phyloP scores from a whole-genome alignment of 2,888 invertebrate species.

The Nasonovia ribisnigri region DNA sequence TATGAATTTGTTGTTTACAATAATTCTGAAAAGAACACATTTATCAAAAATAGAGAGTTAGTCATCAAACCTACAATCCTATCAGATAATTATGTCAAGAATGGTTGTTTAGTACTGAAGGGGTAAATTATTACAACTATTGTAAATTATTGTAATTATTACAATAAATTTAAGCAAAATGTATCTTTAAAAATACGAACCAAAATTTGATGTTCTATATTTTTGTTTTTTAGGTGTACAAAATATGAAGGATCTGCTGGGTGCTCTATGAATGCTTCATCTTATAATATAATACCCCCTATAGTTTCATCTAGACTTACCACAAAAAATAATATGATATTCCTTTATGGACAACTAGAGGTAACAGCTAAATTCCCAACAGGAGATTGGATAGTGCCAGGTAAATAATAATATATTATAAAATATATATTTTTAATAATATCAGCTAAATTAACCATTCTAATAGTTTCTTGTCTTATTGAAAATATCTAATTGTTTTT shows the following conservation, averaged over 20 bases:
- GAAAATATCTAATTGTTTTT: background rate
- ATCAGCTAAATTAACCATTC: background rate
- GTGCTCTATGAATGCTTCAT: conserved; percentile 56
- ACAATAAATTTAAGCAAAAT: conserved; percentile 31
- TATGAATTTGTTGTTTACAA: conserved; percentile 65
- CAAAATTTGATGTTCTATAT: background rate
- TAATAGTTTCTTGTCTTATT: background rate
- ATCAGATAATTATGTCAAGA: conserved; percentile 35
- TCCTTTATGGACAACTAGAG: conserved; percentile 79
- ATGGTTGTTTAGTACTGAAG: conserved; percentile 41
- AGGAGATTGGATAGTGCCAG: conserved; percentile 84
- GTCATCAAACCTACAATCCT: conserved; percentile 62
- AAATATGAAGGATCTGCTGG: conserved; percentile 18
- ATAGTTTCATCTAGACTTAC: conserved; percentile 77
- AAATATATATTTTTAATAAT: background rate
- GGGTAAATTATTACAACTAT: background rate
- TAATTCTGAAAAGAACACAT: conserved; percentile 57
- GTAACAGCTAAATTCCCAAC: conserved; percentile 80
- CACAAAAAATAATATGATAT: conserved; percentile 76
- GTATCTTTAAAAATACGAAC: background rate
- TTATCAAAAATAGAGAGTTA: conserved; percentile 60
- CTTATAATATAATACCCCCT: conserved; percentile 77
- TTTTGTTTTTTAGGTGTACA: conserved; percentile 59
- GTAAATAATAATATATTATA: conserved; percentile 71
- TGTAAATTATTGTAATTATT: no score